Conservation (phyloP, 2,113 vertebrate species). For the Ameiurus melas region DNA sequence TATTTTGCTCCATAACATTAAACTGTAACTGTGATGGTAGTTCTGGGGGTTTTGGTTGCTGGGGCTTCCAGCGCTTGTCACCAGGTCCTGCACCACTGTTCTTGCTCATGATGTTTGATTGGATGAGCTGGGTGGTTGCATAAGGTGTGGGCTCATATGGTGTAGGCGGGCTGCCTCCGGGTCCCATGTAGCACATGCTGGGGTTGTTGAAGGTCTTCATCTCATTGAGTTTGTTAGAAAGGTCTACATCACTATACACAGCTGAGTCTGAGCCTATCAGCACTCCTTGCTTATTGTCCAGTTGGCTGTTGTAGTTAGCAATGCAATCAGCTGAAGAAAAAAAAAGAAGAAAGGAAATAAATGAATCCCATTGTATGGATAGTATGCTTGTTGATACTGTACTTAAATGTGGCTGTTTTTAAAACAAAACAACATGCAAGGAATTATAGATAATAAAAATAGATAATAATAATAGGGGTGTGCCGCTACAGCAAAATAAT, state of each 20-base stretch:
- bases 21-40: slow-evolving; percentile 86
- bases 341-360: slow-evolving; percentile 45
- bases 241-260: slow-evolving; percentile 94
- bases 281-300: slow-evolving; percentile 98
- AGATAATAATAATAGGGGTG: neutral
- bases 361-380: slow-evolving; percentile 38
- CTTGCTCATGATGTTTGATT: slow-evolving; percentile 86
- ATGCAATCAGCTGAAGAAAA: slow-evolving; percentile 92
- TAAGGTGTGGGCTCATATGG: slow-evolving; percentile 87
- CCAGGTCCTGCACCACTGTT: slow-evolving; percentile 81
- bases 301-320: slow-evolving; percentile 99
- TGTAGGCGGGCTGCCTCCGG: slow-evolving; percentile 71
- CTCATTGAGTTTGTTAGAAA: slow-evolving; percentile 99
- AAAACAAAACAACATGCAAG: neutral
- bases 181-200: slow-evolving; percentile 85
- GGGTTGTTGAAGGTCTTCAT: slow-evolving; percentile 99
- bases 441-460: no score
- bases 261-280: slow-evolving; percentile 94
- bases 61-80: slow-evolving; percentile 93
- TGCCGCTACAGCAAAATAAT: neutral
- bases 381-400: neutral
- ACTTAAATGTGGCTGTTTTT: neutral
- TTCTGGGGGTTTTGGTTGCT: slow-evolving; percentile 67
- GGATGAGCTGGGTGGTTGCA: slow-evolving; percentile 98
- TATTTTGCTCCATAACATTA: slow-evolving; percentile 99